Evolutionary conservation across 2,113 vertebrate genomes (phyloP), one percentile per base, ranked within the genome.

Genomic region (Osmerus mordax): DNA sequence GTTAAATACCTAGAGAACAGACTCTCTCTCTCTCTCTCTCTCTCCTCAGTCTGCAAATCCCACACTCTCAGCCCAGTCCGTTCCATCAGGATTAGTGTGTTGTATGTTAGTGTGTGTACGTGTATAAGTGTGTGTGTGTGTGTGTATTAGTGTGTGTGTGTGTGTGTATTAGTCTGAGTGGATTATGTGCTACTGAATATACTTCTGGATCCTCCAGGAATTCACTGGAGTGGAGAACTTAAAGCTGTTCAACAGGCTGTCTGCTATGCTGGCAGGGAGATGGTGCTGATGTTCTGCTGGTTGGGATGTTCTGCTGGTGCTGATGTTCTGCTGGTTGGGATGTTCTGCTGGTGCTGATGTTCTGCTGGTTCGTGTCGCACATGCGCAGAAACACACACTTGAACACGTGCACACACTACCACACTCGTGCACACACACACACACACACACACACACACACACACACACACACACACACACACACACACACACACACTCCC

Each of bases 51-150:
- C 19, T 11, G 12, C 9, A 13, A 25, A 21, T 28, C 21, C 59
- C 74, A 83, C 83, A 79, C 72, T 75, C 77, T 83, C 77, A 80
- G 52, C 59, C 14, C 3, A 21, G n/a, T 14, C 59, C 59, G 7
- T 41, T 41, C 36, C 36, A 41, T 41, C 36, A 41, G 36, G 36
- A 41, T 41, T 41, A 41, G 36, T 41, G 36, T 41, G 36, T 41
- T 8, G 36, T 41, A 1, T 41, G 36, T 41, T 5, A 5, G 36
- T 41, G 36, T 41, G 36, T 41, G 36, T 41, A 5, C 6, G 36
- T 41, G 36, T 41, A 5, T 41, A 2, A 32, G 36, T 41, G 36
- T 41, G 36, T 21, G 21, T 21, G 21, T 21, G 21, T 21, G 1
- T 21, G 21, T 41, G 36, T 41, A 5, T 32, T 32, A 32, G 36